These are phyloP conservation scores for Eueides isabella DNA, from an alignment of 1,140 invertebrate genomes.

Conservation along the genomic window DNA sequence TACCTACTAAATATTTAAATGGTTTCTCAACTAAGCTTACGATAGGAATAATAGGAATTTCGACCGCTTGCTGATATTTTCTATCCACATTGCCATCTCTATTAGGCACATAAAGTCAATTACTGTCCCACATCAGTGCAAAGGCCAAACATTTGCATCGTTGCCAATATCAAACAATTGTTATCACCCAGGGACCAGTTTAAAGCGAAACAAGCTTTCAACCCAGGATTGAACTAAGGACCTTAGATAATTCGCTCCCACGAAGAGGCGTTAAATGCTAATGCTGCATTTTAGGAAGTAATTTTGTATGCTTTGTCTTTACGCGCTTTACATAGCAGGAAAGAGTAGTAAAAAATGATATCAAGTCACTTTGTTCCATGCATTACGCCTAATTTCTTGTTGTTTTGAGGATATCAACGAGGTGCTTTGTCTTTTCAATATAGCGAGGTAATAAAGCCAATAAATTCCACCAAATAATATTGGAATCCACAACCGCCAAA, in stretches of 20 bases:
- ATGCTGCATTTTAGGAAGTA: not conserved
- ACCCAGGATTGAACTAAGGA: constrained; percentile 30
- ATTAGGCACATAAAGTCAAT: constrained; percentile 27
- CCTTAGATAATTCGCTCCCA: constrained; percentile 31
- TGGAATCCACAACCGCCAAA: not conserved
- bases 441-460: not conserved
- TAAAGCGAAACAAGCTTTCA: constrained; percentile 37
- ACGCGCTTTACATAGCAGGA: no score
- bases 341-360: no score
- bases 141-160: constrained; percentile 32
- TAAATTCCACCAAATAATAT: not conserved
- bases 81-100: constrained; percentile 19
- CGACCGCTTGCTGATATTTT: constrained; percentile 14
- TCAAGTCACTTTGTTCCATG: not conserved
- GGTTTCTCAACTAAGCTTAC: constrained; percentile 8
- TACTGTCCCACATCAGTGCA: constrained; percentile 30
- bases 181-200: constrained; percentile 33
- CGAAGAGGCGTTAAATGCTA: constrained; percentile 29
- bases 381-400: not conserved
- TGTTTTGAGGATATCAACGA: not conserved
- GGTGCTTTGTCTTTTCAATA: not conserved
- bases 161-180: constrained; percentile 39
- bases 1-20: constrained; percentile 7
- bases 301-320: not conserved
- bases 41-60: constrained; percentile 16